Evolutionary conservation across 2,113 vertebrate species (phyloP).

Genomic region (Pyrgilauda ruficollis): DNA sequence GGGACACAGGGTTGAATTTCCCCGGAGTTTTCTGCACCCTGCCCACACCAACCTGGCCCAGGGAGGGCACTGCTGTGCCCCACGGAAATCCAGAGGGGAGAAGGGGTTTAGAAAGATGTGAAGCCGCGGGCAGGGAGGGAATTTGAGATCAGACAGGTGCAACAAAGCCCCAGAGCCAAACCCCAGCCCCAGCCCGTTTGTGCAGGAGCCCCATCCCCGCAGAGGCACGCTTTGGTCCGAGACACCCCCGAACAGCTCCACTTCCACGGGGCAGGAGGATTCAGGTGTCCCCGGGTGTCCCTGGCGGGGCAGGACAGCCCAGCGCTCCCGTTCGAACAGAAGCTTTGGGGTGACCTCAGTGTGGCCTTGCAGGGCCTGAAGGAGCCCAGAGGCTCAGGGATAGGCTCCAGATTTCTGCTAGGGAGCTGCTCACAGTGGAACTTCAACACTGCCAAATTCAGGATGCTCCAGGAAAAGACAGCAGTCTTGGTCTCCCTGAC

Average conservation of each 20-base stretch:
- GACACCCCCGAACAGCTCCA: not conserved
- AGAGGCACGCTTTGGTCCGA: rapidly evolving
- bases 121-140: not conserved
- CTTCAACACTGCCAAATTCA: not conserved
- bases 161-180: not conserved
- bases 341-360: not conserved
- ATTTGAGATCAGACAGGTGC: not conserved
- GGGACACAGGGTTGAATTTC: not conserved
- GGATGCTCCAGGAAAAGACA: not conserved
- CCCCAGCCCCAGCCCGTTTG: rapidly evolving
- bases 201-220: not conserved
- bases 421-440: not conserved
- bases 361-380: not conserved
- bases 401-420: not conserved
- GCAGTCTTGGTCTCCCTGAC: not conserved
- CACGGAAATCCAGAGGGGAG: not conserved
- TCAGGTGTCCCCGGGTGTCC: not conserved
- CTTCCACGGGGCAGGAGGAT: not conserved
- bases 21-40: rapidly evolving
- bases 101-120: not conserved
- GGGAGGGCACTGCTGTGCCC: not conserved
- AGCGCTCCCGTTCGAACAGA: not conserved
- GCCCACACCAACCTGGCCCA: not conserved
- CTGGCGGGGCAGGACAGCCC: not conserved
- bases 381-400: not conserved